Evolutionary conservation across 2,797 vertebrate species (phyloP).

Genomic region (Urocyon cinereoargenteus): DNA sequence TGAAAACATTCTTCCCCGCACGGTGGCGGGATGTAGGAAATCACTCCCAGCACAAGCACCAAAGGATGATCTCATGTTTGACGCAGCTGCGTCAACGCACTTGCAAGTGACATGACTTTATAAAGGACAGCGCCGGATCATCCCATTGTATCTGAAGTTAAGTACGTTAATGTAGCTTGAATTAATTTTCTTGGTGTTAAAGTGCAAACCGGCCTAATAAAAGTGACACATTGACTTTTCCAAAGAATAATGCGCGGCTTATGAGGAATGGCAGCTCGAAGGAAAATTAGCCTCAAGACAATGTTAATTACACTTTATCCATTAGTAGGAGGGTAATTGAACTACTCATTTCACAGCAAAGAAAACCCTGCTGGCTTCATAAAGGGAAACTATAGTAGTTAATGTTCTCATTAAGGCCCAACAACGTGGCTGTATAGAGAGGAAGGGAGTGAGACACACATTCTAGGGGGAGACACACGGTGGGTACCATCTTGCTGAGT

Average conservation of each 20-base stretch:
- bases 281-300: constrained; percentile 96
- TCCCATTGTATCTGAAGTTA: constrained; percentile 75
- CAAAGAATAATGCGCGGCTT: constrained; percentile 86
- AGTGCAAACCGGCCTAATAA: constrained; percentile 89
- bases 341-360: constrained; percentile 86
- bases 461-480: background rate
- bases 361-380: constrained; percentile 87
- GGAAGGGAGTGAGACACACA: constrained; percentile 53
- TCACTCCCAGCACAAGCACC: accelerated
- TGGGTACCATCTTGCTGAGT: background rate
- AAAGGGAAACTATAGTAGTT: constrained; percentile 84
- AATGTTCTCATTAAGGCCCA: constrained; percentile 85
- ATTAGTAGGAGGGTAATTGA: constrained; percentile 91
- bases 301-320: constrained; percentile 94
- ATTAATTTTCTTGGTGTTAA: constrained; percentile 88
- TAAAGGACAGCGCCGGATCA: constrained; percentile 69
- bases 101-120: constrained; percentile 64
- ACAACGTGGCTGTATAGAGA: constrained; percentile 60
- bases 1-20: background rate
- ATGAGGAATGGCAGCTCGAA: constrained; percentile 87
- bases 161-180: constrained; percentile 83
- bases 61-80: background rate
- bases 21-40: accelerated
- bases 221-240: constrained; percentile 89
- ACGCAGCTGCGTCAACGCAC: background rate